Base-by-base conservation (phyloP, 1,140 invertebrate species). In the Drosophila oshimai region DNA sequence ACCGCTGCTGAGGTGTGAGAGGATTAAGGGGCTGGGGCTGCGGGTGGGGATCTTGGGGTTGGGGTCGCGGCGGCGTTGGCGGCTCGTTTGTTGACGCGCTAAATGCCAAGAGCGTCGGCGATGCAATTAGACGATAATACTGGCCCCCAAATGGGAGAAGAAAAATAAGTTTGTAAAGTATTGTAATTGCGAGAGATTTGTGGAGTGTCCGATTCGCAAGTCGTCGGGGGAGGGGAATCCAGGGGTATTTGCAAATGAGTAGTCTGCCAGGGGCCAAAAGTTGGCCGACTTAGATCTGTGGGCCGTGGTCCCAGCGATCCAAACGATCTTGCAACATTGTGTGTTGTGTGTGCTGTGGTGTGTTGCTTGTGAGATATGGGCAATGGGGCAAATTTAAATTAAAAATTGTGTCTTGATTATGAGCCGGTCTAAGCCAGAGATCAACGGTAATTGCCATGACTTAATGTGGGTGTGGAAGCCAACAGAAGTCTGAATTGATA, bases 101-200 rank as follows among this genome's bases (percentile, higher is more conserved):
- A 86, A 84, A 84, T 86, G 80, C 80, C 80, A 84, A 42, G 44
- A 84, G 80, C 80, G 60, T 62, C 79, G 79, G 71, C 79, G 80
- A 84, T 84, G 80, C 80, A 84, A 80, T 86, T 84, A 84, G 80
- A 73, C 65, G 80, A 84, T 84, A 84, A 86, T 84, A 73, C 75
- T 57, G 49, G 65, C n/a, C 53, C 31, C 39, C 26, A 46, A 39
- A 50, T 44, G 42, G 39, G 18, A 57, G 41, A 51, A 58, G 36
- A 65, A 44, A 70, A 55, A 70, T 61, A 51, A 53, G 51, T 53
- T 54, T 74, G 47, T 67, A 74, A 74, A 74, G 53, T 62, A 57
- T 50, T 74, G 54, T 60, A 45, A 44, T 37, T 77, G 61, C 51
- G 58, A 33, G 50, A 50, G 44, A 70, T 44, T 79, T 78, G 50